Conservation (phyloP, 2,113 vertebrate species). For the Rhegmatorhina hoffmannsi region DNA sequence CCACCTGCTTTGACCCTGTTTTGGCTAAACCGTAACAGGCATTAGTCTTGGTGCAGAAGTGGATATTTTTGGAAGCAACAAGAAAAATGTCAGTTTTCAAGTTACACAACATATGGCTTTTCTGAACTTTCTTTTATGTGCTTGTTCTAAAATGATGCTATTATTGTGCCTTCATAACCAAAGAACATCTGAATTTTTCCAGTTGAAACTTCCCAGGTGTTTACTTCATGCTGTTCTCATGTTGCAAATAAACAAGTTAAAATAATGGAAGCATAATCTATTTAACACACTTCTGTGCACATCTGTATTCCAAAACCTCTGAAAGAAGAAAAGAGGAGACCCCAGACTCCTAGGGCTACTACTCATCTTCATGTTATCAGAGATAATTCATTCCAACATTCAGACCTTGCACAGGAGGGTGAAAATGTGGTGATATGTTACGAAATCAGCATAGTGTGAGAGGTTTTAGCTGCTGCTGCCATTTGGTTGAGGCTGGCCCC, state of each 20-base stretch:
- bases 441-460: neutral
- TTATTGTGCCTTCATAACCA: neutral
- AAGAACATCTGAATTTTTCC: neutral
- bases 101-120: neutral
- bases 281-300: neutral
- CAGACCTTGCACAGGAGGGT: neutral
- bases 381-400: neutral
- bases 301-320: neutral
- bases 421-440: neutral
- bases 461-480: neutral
- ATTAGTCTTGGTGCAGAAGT: neutral
- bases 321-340: neutral
- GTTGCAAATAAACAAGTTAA: conserved; percentile 37
- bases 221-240: neutral
- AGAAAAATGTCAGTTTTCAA: neutral
- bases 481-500: neutral
- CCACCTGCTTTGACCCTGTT: conserved; percentile 22
- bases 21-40: conserved; percentile 11
- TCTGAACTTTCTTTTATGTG: neutral
- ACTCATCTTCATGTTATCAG: neutral
- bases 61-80: conserved; percentile 42
- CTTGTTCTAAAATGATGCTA: neutral
- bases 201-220: conserved; percentile 25
- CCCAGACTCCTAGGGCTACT: neutral
- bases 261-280: conserved; percentile 7